Conservation (phyloP, 1,140 invertebrate genomes). For the Aphelenchoides besseyi region DNA sequence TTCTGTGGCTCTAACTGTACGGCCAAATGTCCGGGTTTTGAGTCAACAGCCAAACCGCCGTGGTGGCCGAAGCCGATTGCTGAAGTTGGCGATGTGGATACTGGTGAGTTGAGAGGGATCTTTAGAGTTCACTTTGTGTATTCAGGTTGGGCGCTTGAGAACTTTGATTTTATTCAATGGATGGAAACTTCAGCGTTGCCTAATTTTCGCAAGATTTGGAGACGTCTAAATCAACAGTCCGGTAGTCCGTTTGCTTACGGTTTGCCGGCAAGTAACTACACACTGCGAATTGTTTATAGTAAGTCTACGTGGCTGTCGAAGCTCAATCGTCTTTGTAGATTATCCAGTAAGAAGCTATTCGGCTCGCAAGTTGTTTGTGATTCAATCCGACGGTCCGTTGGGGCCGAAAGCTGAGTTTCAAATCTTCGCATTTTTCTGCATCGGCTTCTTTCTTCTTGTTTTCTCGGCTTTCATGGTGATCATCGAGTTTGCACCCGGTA, state of each 20-base stretch:
- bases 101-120: neutral
- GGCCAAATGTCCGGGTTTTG: constrained; percentile 26
- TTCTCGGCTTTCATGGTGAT: constrained; percentile 2
- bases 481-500: constrained; percentile 8
- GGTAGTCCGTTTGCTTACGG: neutral
- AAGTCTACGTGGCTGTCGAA: neutral
- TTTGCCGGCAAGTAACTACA: constrained; percentile 5
- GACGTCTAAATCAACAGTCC: constrained; percentile 58
- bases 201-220: constrained; percentile 87
- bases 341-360: neutral
- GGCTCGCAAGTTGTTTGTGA: constrained; percentile 10
- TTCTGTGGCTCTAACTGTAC: neutral
- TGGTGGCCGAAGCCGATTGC: neutral
- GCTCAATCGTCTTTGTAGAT: neutral
- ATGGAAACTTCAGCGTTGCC: constrained; percentile 93
- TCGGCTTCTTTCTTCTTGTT: neutral
- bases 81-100: constrained; percentile 16
- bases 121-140: neutral
- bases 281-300: neutral
- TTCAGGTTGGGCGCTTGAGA: constrained; percentile 63
- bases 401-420: constrained; percentile 5
- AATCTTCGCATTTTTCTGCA: neutral
- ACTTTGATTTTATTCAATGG: constrained; percentile 96
- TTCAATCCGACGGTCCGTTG: neutral
- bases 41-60: neutral